Evolutionary conservation across 2,113 vertebrate species (phyloP).

Genomic region (Phrynosoma blainvillii): DNA sequence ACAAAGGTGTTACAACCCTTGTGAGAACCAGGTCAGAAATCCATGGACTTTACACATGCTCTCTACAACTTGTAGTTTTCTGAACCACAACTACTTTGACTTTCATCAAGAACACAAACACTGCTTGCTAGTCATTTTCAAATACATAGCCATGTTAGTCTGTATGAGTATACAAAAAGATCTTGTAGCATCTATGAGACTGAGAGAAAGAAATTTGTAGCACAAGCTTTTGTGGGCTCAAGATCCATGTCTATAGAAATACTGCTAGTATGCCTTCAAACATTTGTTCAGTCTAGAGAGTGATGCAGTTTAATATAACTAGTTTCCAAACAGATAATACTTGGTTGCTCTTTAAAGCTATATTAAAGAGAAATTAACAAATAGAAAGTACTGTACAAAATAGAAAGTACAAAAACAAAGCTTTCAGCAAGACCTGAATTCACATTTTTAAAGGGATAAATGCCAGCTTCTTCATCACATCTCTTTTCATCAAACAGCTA

Average conservation of each 20-base stretch:
- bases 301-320: background rate
- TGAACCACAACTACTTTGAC: background rate
- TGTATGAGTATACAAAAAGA: too few relatives aligned
- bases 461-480: background rate
- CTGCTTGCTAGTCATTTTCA: background rate
- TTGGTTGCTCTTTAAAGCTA: background rate
- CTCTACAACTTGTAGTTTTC: too few relatives aligned
- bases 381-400: background rate
- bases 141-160: too few relatives aligned
- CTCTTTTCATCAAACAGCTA: conserved; percentile 15
- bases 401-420: background rate
- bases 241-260: too few relatives aligned
- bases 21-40: background rate
- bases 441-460: conserved; percentile 23
- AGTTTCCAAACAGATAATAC: conserved; percentile 32
- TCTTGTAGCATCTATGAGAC: too few relatives aligned
- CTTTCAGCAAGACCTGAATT: conserved; percentile 31
- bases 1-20: too few relatives aligned
- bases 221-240: too few relatives aligned
- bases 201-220: too few relatives aligned
- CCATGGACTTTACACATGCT: background rate
- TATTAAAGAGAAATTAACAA: background rate
- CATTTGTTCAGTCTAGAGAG: conserved; percentile 20
- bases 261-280: background rate
- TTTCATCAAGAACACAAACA: background rate